Conservation (phyloP, 2,797 vertebrate species). For the Ceyx erithaca region DNA sequence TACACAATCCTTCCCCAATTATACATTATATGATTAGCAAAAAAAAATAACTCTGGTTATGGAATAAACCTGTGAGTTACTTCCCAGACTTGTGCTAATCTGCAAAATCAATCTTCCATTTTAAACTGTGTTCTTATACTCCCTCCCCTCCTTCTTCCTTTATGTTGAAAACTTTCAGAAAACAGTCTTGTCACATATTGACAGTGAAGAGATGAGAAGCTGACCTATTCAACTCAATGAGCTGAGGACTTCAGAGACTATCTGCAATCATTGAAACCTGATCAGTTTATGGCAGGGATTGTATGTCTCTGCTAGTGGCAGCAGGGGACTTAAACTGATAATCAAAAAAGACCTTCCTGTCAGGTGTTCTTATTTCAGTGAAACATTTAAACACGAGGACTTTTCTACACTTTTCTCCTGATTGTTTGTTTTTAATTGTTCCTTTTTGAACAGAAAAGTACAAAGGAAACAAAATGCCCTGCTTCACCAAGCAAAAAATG, state of each 20-base stretch:
- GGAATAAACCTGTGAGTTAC: not conserved
- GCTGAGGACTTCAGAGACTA: conserved; percentile 28
- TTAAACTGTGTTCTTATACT: not conserved
- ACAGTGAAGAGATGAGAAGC: not conserved
- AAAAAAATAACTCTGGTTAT: not conserved
- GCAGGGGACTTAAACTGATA: not conserved
- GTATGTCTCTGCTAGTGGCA: not conserved
- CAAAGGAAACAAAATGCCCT: not conserved
- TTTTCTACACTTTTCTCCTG: not conserved
- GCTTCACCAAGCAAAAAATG: not conserved
- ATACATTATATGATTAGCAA: not conserved
- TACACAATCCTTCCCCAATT: not conserved
- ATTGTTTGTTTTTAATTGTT: not conserved
- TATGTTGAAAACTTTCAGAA: conserved; percentile 31
- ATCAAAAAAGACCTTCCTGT: not conserved
- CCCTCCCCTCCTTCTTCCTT: not conserved
- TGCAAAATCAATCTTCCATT: conserved; percentile 20
- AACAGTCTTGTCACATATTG: conserved; percentile 35
- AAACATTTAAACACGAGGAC: not conserved
- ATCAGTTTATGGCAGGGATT: not conserved
- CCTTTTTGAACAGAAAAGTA: not conserved
- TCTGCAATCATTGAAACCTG: not conserved
- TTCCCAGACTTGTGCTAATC: not conserved
- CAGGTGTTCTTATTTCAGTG: not conserved
- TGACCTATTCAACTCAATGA: not conserved